phyloP scores from a whole-genome alignment of 2,888 invertebrate species.

The Alentia gelatinosa region DNA sequence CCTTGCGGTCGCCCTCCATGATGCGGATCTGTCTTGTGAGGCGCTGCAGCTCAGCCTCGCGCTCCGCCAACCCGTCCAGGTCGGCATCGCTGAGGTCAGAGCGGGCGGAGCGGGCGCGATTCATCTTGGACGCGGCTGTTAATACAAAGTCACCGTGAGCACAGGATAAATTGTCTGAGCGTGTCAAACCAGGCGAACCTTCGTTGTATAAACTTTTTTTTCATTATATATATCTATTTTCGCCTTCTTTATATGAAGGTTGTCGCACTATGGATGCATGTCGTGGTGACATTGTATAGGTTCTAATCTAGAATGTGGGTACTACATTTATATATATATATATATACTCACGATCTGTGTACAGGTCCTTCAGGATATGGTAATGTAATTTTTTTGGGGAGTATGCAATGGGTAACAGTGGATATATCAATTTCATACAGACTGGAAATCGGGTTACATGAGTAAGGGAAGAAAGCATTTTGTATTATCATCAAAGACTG shows the following conservation, averaged over 20 bases:
- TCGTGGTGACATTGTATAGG: no score
- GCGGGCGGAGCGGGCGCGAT: constrained; percentile 74
- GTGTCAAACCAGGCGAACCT: not conserved
- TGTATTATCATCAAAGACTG: no score
- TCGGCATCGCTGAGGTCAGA: constrained; percentile 78
- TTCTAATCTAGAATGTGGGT: no score
- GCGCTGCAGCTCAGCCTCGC: constrained; percentile 89
- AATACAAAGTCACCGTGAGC: not conserved
- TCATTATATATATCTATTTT: not conserved
- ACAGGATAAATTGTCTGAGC: not conserved
- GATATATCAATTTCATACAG: no score
- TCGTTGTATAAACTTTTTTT: not conserved
- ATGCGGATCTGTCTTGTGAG: constrained; percentile 90
- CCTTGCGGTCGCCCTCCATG: constrained; percentile 89
- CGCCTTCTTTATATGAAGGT: not conserved
- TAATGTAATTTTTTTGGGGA: no score
- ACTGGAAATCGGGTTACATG: no score
- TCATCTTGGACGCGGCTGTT: constrained; percentile 67
- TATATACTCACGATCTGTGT: no score
- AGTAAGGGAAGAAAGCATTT: no score
- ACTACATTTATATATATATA: no score
- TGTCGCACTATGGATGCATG: not conserved
- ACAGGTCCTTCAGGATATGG: no score
- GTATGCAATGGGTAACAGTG: no score
- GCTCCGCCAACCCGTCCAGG: constrained; percentile 83